Evolutionary conservation across 1,140 invertebrate species (phyloP).

Genomic region (Zaprionus nigranus): DNA sequence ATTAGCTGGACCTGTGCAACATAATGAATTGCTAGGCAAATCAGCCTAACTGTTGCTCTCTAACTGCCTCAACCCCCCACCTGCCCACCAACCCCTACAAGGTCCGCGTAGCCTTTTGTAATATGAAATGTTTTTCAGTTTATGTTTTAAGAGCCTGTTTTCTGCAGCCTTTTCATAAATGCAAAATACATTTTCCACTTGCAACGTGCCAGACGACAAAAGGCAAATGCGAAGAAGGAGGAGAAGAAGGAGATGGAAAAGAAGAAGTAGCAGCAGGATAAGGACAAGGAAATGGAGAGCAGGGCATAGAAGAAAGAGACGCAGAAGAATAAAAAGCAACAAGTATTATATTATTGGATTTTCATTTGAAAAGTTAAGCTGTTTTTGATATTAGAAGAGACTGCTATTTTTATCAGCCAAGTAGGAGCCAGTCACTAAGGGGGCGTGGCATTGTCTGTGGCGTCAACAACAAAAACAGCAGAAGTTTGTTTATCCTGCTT

Average conservation of each 20-base stretch:
- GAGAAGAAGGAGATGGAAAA: neutral
- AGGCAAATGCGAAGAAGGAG: neutral
- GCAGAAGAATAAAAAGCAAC: neutral
- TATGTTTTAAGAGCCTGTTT: too few relatives aligned
- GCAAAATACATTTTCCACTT: too few relatives aligned
- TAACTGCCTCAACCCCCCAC: neutral
- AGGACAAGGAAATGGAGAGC: neutral
- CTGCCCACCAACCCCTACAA: too few relatives aligned
- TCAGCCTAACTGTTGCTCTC: neutral
- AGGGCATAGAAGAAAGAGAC: neutral
- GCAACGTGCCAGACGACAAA: too few relatives aligned
- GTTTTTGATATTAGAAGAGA: slow-evolving; percentile 20
- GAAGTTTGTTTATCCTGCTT: neutral
- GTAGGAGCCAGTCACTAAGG: too few relatives aligned
- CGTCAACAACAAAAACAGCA: neutral
- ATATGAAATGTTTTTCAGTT: too few relatives aligned
- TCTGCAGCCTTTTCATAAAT: too few relatives aligned
- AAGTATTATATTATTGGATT: neutral
- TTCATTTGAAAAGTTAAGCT: slow-evolving; percentile 17
- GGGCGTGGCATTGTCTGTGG: neutral
- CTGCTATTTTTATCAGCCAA: too few relatives aligned
- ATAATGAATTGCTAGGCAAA: neutral
- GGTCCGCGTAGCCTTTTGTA: too few relatives aligned
- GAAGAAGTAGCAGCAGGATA: neutral
- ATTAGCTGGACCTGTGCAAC: neutral